Percentiles rank a stretch among this genome's conserved stretches.
These are phyloP conservation scores for Sebastes aleutianus DNA, from an alignment of 2,797 vertebrate genomes.

Conservation along the genomic window DNA sequence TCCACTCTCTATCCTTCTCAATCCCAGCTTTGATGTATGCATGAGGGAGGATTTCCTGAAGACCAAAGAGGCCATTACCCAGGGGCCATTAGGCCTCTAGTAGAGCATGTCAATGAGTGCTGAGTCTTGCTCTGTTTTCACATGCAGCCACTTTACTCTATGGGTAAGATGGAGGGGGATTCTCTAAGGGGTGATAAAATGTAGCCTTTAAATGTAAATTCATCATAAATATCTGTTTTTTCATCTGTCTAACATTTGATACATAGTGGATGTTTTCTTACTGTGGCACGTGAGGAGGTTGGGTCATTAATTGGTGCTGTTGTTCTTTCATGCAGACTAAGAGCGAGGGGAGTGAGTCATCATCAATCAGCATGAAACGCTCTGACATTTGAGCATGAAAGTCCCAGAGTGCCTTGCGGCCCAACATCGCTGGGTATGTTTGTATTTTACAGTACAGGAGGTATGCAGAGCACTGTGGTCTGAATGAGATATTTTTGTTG, in stretches of 20 bases:
- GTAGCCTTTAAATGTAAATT: slow-evolving; percentile 23
- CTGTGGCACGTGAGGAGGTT: slow-evolving; percentile 55
- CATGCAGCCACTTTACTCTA: slow-evolving; percentile 54
- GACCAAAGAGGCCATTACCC: slow-evolving; percentile 84
- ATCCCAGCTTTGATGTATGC: slow-evolving; percentile 80
- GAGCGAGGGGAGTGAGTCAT: slow-evolving; percentile 72
- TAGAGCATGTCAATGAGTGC: slow-evolving; percentile 81
- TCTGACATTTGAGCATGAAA: slow-evolving; percentile 83
- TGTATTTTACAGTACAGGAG: slow-evolving; percentile 62
- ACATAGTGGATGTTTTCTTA: slow-evolving; percentile 28
- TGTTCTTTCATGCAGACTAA: slow-evolving; percentile 72
- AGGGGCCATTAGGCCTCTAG: slow-evolving; percentile 84
- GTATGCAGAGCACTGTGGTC: slow-evolving; percentile 14
- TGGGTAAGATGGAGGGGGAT: slow-evolving; percentile 5
- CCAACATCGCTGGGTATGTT: slow-evolving; percentile 45
- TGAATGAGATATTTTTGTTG: slow-evolving; percentile 25
- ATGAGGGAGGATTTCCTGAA: slow-evolving; percentile 82
- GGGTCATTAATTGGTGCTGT: slow-evolving; percentile 68
- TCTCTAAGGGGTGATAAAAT: slow-evolving; percentile 31
- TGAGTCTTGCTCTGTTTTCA: slow-evolving; percentile 77
- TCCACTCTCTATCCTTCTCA: slow-evolving; percentile 67
- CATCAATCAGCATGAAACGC: slow-evolving; percentile 78
- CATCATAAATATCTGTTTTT: slow-evolving; percentile 7
- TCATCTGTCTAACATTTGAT: slow-evolving; percentile 17
- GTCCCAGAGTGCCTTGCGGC: slow-evolving; percentile 74